phyloP scores from a whole-genome alignment of 2,888 invertebrate species.

The Melieria picta region DNA sequence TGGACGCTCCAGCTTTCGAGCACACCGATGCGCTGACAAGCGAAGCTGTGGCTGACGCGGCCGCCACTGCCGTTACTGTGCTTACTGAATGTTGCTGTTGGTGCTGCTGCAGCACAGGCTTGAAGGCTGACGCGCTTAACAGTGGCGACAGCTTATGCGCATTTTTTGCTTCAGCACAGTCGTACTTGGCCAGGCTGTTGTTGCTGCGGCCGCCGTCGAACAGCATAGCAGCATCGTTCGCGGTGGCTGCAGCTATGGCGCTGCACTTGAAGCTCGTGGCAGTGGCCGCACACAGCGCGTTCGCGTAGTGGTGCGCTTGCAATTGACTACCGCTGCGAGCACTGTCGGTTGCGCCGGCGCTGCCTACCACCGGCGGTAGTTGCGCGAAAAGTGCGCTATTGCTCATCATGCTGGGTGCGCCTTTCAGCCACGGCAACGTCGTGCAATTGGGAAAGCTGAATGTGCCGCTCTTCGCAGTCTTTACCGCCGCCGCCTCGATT shows the following conservation, averaged over 20 bases:
- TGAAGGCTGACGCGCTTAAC: constrained; percentile 54
- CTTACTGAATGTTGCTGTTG: constrained; percentile 22
- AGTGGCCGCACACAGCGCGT: background rate
- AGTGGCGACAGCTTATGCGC: constrained; percentile 53
- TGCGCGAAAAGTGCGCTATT: constrained; percentile 50
- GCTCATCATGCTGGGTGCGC: constrained; percentile 40
- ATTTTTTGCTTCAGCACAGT: background rate
- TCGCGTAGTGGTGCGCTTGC: too few species aligned
- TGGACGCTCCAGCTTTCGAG: background rate
- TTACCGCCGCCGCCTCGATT: constrained; percentile 22
- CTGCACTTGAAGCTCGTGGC: background rate
- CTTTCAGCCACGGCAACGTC: constrained; percentile 74
- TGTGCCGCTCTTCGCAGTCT: constrained; percentile 50
- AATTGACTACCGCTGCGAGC: background rate
- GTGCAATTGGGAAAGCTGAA: constrained; percentile 74
- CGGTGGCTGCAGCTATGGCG: background rate
- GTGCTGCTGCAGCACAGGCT: constrained; percentile 49
- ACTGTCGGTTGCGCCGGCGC: background rate
- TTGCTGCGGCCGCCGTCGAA: background rate
- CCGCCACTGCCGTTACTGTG: background rate
- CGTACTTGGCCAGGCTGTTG: background rate
- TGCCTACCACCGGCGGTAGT: constrained; percentile 9
- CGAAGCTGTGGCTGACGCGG: constrained; percentile 40
- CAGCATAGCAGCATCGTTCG: background rate
- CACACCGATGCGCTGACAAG: constrained; percentile 39